Base-by-base conservation (phyloP, 2,888 invertebrate species). In the Caenorhabditis uteleia region DNA sequence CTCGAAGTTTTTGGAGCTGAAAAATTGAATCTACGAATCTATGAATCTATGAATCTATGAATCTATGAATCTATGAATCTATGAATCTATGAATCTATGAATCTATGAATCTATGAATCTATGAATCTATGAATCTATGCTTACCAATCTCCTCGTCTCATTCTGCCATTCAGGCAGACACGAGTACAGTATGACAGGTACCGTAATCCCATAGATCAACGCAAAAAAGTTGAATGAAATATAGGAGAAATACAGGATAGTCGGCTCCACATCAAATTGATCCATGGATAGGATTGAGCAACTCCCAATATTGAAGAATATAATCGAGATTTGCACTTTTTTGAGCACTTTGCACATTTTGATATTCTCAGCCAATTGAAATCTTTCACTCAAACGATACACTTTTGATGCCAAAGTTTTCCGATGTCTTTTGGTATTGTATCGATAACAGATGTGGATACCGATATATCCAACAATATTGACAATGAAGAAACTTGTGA, bases 311-410 rank as follows among this genome's bases (percentile, higher is more conserved):
- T 62, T 62, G 56, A 62, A 62, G 33, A 62, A 51, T 6, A 62
- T 3, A 14, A 62, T 62, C 3, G 56, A 56, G 36, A 56, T 43
- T 51, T 62, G 62, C 8, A 62, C 56, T 48, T 40, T 46, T 33
- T 53, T 50, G 2, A 62, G 39, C 10, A 61, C 50, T 40, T 51
- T 49, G 27, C 56, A 62, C 56, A 57, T 62, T 56, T 62, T 62
- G 51, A 62, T 57, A 29, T 62, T 62, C 36, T 62, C 62, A 0
- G 62, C 62, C 5, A 62, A 12, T 23, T 62, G 62, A 20, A 56
- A 62, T 14, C 62, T 27, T 21, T 62, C 62, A 26, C 62, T 62
- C 7, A 62, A 20, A 7, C 36, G 36, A 33, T 62, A 62, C 12
- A n/a, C 5, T 18, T 44, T 33, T 7, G 21, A 33, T 7, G 20